These are phyloP conservation scores for Apogon hyalosoma DNA, from an alignment of 2,797 vertebrate species.

Conservation along the genomic window DNA sequence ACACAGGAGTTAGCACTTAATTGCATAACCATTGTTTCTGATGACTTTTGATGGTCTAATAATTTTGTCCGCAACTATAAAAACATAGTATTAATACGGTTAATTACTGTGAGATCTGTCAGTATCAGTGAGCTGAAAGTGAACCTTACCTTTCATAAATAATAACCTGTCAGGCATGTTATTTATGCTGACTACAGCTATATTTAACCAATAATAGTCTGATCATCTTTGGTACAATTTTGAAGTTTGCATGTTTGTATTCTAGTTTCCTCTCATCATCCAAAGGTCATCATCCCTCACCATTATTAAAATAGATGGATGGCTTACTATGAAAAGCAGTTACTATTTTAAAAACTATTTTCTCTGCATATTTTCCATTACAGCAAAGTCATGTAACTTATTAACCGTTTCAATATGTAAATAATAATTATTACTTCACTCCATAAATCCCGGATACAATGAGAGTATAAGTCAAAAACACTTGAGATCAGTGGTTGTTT, in stretches of 20 bases:
- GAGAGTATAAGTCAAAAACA: constrained; percentile 49
- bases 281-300: no score
- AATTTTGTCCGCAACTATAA: no score
- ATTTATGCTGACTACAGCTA: constrained; percentile 20
- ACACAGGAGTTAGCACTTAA: no score
- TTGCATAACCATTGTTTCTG: no score
- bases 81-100: background rate
- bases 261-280: no score
- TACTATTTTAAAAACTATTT: background rate
- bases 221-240: background rate
- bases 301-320: no score
- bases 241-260: background rate
- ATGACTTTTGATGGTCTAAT: no score
- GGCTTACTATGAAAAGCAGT: no score
- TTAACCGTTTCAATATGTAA: constrained; percentile 14
- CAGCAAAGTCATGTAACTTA: background rate
- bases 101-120: constrained; percentile 25
- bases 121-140: constrained; percentile 41
- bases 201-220: background rate
- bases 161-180: constrained; percentile 57
- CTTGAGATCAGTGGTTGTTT: constrained; percentile 51
- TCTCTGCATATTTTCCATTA: background rate
- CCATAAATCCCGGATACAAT: constrained; percentile 37
- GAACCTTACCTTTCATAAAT: constrained; percentile 40
- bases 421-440: constrained; percentile 9